Percentiles rank a stretch among this genome's conserved stretches.
Evolutionary conservation across 2,888 invertebrate species (phyloP).

Genomic region (Platycnemis pennipes): DNA sequence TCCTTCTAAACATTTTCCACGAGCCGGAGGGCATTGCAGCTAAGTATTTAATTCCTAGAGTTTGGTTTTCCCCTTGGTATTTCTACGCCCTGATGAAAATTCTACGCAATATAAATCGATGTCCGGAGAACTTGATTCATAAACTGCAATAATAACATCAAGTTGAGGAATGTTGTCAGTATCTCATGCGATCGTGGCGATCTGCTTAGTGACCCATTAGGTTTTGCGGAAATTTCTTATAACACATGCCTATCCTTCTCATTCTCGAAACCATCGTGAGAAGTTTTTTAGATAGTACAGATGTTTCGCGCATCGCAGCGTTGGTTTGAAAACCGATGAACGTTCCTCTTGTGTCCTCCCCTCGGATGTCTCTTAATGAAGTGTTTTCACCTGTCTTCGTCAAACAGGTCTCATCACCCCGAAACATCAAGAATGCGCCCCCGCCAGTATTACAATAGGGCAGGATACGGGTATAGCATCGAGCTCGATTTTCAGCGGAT

Average conservation of each 20-base stretch:
- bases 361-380: not conserved
- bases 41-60: not conserved
- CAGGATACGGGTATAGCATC: not conserved
- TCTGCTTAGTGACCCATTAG: too few species aligned
- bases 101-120: not conserved
- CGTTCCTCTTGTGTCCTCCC: not conserved
- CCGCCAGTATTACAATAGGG: not conserved
- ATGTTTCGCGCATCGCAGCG: not conserved
- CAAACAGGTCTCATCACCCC: not conserved
- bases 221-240: too few species aligned
- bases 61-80: not conserved
- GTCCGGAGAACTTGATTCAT: not conserved
- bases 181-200: too few species aligned
- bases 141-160: not conserved
- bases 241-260: too few species aligned
- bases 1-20: not conserved
- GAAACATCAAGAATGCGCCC: not conserved
- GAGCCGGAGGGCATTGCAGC: too few species aligned
- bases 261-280: too few species aligned
- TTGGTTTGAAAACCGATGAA: not conserved
- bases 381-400: conserved; percentile 15
- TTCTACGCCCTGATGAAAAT: not conserved
- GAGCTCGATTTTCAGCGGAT: not conserved
- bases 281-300: not conserved
- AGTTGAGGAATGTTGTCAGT: conserved; percentile 25